A percentile compares a stretch with the other conserved stretches of the same genome.
Conservation (phyloP, 2,113 vertebrate species). For the Copsychus sechellarum region DNA sequence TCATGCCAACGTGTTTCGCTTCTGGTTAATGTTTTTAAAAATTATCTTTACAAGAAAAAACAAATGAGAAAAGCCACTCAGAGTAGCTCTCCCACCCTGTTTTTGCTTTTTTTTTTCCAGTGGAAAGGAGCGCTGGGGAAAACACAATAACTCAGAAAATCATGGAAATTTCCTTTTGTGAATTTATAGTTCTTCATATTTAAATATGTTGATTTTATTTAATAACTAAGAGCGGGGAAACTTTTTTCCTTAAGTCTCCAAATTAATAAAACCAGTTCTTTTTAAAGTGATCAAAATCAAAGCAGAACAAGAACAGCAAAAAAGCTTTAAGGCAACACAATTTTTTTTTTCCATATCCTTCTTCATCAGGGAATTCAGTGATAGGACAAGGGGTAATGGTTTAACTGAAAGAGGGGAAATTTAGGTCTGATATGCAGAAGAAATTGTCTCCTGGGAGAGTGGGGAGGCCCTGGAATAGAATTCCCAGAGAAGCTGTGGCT, state of each 20-base stretch:
- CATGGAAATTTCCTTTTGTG: not conserved
- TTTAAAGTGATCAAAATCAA: not conserved
- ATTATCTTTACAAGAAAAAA: not conserved
- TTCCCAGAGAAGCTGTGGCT: not conserved
- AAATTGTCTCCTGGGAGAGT: not conserved
- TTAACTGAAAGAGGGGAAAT: not conserved
- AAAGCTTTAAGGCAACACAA: not conserved
- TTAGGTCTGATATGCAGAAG: not conserved
- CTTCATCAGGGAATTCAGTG: not conserved
- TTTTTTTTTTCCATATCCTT: not conserved
- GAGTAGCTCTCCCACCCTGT: not conserved
- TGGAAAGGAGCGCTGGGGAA: not conserved
- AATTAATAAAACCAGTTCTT: not conserved
- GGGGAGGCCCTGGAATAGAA: rapidly evolving
- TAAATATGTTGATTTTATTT: not conserved
- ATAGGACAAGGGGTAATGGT: not conserved
- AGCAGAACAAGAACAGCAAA: not conserved
- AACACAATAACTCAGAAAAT: not conserved
- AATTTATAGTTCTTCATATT: not conserved
- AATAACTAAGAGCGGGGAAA: not conserved
- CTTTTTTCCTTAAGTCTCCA: not conserved
- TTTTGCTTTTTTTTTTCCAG: not conserved
- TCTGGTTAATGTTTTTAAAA: not conserved
- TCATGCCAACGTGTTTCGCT: not conserved
- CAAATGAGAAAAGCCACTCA: not conserved